Percentiles rank a stretch among this genome's conserved stretches.
These are phyloP conservation scores for Drepanosiphum platanoidis DNA, from an alignment of 2,888 invertebrate species.

Conservation along the genomic window DNA sequence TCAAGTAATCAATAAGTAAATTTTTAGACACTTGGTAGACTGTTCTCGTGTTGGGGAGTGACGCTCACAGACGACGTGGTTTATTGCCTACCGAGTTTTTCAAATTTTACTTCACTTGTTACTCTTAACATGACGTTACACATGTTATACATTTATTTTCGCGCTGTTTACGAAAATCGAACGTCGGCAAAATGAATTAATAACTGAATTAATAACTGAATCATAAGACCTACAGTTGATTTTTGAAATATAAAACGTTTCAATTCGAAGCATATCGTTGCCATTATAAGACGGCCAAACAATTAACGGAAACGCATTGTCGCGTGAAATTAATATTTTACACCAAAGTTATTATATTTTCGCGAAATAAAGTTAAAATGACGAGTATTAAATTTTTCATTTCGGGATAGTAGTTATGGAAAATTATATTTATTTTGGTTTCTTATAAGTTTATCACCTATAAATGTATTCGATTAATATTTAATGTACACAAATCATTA, in stretches of 20 bases:
- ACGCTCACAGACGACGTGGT: too few relatives aligned
- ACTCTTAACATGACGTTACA: too few relatives aligned
- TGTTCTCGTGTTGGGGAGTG: too few relatives aligned
- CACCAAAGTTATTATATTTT: neutral
- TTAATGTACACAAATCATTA: neutral
- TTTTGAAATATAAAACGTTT: neutral
- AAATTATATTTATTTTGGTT: neutral
- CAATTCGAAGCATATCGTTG: neutral
- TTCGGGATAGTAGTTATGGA: neutral
- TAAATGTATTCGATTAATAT: neutral
- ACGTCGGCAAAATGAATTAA: neutral
- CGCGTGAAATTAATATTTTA: neutral
- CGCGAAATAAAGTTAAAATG: neutral
- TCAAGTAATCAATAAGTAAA: too few relatives aligned
- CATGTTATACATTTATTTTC: too few relatives aligned
- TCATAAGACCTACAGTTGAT: neutral
- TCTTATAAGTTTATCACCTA: neutral
- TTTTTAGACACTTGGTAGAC: too few relatives aligned
- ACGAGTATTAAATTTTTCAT: neutral
- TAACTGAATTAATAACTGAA: neutral
- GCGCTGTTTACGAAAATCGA: neutral
- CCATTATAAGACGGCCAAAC: neutral
- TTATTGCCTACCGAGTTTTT: too few relatives aligned
- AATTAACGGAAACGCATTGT: neutral
- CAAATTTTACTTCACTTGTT: too few relatives aligned